Evolutionary conservation across 2,113 vertebrate species (phyloP).

Genomic region (Nothocercus julius): DNA sequence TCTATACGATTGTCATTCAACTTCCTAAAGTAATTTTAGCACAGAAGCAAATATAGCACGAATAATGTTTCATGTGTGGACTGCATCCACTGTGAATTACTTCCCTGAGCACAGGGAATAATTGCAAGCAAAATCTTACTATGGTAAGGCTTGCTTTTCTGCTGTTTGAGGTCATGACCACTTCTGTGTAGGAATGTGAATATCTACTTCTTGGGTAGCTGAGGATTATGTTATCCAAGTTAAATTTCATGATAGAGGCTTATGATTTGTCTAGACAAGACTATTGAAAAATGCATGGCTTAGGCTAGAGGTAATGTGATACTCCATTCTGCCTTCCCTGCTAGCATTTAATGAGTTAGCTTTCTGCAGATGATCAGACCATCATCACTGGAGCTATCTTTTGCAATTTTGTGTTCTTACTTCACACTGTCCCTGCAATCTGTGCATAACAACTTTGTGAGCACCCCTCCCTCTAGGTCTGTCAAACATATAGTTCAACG

Average conservation of each 20-base stretch:
- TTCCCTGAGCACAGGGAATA: not conserved
- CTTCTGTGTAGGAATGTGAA: not conserved
- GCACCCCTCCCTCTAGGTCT: not conserved
- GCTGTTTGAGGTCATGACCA: not conserved
- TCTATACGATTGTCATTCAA: not conserved
- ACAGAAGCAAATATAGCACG: not conserved
- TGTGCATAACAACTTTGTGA: rapidly evolving
- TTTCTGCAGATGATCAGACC: not conserved
- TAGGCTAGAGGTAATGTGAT: not conserved
- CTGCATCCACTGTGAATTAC: not conserved
- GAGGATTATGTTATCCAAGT: not conserved
- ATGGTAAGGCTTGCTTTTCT: not conserved
- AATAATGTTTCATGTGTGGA: not conserved
- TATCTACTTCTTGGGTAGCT: not conserved
- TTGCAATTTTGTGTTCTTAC: not conserved
- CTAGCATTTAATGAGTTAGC: not conserved
- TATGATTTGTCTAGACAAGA: rapidly evolving
- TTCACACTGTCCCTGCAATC: not conserved
- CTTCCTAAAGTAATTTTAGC: not conserved
- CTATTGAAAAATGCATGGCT: not conserved
- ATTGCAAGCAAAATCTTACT: not conserved
- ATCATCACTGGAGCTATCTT: not conserved
- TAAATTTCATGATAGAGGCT: not conserved
- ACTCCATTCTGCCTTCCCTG: not conserved
- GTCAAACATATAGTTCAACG: rapidly evolving